Evolutionary conservation across 2,113 vertebrate species (phyloP).

Genomic region (Lophura nycthemera): DNA sequence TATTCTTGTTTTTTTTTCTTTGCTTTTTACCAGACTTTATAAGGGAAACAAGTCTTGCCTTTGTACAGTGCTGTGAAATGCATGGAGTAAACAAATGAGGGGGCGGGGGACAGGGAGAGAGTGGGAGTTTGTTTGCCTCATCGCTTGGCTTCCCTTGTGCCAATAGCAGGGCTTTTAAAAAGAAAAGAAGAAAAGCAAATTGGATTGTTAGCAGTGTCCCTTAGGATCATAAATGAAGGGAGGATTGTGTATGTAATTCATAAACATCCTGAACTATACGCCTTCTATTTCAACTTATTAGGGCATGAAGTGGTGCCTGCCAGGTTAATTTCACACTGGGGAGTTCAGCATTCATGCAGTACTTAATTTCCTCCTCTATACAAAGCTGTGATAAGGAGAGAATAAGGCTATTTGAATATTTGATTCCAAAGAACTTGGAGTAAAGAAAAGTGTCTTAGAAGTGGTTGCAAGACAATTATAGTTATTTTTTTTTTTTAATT

Average conservation of each 20-base stretch:
- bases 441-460: slow-evolving; percentile 20
- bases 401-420: slow-evolving; percentile 13
- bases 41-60: background rate
- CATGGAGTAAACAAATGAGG: background rate
- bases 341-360: slow-evolving; percentile 24
- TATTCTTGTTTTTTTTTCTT: background rate
- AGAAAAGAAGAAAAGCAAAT: background rate
- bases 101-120: background rate
- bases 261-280: slow-evolving; percentile 48
- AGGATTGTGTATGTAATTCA: slow-evolving; percentile 55
- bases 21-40: background rate
- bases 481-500: background rate
- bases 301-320: slow-evolving; percentile 64
- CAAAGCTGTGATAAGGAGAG: slow-evolving; percentile 27
- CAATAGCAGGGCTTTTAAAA: slow-evolving; percentile 8
- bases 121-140: slow-evolving; percentile 44
- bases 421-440: background rate
- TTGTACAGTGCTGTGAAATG: slow-evolving; percentile 31
- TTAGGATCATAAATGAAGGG: slow-evolving; percentile 48
- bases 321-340: slow-evolving; percentile 48
- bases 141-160: slow-evolving; percentile 19
- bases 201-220: slow-evolving; percentile 42
- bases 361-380: slow-evolving; percentile 42
- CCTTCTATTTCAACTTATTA: slow-evolving; percentile 64
- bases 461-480: background rate